These are phyloP conservation scores for Ryuthela nishihirai DNA, from an alignment of 2,888 invertebrate genomes.

Conservation along the genomic window DNA sequence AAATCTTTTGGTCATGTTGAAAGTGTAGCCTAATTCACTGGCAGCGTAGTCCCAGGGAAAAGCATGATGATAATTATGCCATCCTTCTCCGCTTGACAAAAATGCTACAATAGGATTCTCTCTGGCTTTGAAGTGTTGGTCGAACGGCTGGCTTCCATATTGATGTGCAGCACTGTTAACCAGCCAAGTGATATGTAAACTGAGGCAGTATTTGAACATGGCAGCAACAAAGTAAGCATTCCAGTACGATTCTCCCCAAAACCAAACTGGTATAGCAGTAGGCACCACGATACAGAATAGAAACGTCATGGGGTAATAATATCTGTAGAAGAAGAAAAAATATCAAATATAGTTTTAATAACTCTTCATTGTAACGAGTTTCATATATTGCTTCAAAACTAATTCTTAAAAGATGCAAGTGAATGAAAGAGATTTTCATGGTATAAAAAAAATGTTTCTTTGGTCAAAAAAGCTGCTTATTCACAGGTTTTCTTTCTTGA, in stretches of 20 bases:
- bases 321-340: not conserved
- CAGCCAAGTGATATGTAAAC: constrained; percentile 56
- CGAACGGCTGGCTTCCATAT: constrained; percentile 57
- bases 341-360: too few species aligned
- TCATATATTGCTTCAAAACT: too few species aligned
- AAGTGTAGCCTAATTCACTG: constrained; percentile 50
- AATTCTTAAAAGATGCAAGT: too few species aligned
- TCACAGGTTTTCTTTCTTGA: too few species aligned
- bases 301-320: not conserved
- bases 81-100: constrained; percentile 46
- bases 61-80: constrained; percentile 51
- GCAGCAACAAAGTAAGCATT: constrained; percentile 75
- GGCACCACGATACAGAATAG: constrained; percentile 55
- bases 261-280: constrained; percentile 70
- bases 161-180: constrained; percentile 55
- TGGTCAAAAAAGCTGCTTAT: too few species aligned
- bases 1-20: constrained; percentile 51
- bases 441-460: too few species aligned
- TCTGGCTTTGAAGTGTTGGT: constrained; percentile 61
- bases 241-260: constrained; percentile 74
- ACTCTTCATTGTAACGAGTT: too few species aligned
- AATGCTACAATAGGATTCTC: constrained; percentile 49
- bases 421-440: too few species aligned
- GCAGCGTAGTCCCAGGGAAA: constrained; percentile 53
- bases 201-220: constrained; percentile 70